A percentile compares a stretch with the other conserved stretches of the same genome.
phyloP scores from a whole-genome alignment of 30 jellyfish, hydroid and myxozoan species.

The Haliclystus octoradiatus region DNA sequence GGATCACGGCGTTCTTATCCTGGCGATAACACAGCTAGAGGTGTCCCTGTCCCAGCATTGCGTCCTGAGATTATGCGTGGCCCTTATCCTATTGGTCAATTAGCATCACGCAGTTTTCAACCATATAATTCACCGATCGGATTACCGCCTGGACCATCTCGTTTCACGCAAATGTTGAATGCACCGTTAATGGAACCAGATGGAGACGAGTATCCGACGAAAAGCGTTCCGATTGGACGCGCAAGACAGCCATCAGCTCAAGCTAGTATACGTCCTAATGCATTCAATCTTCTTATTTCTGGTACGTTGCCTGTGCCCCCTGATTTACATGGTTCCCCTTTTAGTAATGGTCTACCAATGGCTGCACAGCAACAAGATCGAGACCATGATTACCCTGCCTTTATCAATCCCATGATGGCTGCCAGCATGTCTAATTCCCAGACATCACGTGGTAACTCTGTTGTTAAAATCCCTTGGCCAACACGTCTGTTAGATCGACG shows the following conservation, averaged over 20 bases:
- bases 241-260: not conserved
- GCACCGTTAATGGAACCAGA: not conserved
- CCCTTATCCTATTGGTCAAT: no score
- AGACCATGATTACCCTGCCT: not conserved
- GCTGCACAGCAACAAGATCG: not conserved
- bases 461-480: not conserved
- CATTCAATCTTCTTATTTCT: not conserved
- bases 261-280: not conserved
- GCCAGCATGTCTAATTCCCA: not conserved
- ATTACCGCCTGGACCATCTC: not conserved
- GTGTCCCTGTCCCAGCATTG: constrained; percentile 3
- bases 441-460: not conserved
- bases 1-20: not conserved
- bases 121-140: not conserved
- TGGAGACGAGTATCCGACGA: not conserved
- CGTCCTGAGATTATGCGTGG: constrained; percentile 17
- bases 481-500: not conserved
- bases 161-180: not conserved
- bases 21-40: not conserved
- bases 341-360: not conserved
- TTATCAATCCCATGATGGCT: not conserved
- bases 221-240: not conserved
- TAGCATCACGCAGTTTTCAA: no score
- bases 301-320: not conserved
- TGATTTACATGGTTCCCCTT: not conserved